These are phyloP conservation scores for Desoria tigrina DNA, from an alignment of 2,888 invertebrate genomes.

Conservation along the genomic window DNA sequence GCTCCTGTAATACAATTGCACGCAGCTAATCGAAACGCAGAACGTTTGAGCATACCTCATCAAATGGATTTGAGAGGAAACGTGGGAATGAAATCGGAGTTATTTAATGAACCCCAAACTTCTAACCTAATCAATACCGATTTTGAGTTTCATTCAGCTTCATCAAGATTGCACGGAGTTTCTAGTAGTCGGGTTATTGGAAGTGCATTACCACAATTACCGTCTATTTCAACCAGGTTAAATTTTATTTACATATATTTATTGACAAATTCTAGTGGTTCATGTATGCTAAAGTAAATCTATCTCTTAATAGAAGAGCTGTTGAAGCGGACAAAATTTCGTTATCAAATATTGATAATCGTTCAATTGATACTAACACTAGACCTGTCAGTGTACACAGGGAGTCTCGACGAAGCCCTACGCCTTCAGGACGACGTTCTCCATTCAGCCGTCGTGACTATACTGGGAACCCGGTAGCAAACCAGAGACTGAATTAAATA, in stretches of 20 bases:
- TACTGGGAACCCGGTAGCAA: constrained; percentile 30
- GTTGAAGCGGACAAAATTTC: no score
- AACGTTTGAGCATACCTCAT: no score
- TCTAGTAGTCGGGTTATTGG: constrained; percentile 11
- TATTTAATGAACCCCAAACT: background rate
- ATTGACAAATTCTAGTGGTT: no score
- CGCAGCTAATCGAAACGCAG: background rate
- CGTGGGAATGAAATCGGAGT: background rate
- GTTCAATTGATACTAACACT: no score
- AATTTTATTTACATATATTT: background rate
- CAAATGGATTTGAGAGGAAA: background rate
- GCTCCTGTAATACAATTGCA: constrained; percentile 22
- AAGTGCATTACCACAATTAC: constrained; percentile 14
- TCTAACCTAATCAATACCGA: background rate
- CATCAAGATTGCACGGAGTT: no score
- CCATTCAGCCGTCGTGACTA: constrained; percentile 40
- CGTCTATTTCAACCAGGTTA: constrained; percentile 1
- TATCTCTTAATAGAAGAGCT: no score
- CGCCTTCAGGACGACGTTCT: constrained; percentile 27
- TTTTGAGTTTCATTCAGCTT: no score
- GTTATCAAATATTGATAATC: no score
- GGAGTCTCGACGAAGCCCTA: background rate
- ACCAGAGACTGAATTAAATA: no score
- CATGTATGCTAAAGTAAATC: no score
- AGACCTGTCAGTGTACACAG: no score